phyloP scores from a whole-genome alignment of 2,797 vertebrate genomes.

The Liparis tanakae region DNA sequence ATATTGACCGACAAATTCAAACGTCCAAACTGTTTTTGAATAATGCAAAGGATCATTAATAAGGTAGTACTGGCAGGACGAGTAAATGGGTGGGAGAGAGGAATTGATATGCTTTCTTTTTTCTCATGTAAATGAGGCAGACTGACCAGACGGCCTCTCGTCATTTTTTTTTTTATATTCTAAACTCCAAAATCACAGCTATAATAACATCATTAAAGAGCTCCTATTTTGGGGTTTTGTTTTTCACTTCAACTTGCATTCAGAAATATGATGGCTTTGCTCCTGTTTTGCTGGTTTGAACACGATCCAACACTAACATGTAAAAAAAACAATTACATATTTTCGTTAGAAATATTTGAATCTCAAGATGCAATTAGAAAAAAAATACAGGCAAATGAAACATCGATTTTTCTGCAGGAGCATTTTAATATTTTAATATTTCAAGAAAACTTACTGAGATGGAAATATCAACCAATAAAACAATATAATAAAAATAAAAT shows the following conservation, averaged over 20 bases:
- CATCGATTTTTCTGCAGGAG: conserved; percentile 26
- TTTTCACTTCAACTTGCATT: conserved; percentile 22
- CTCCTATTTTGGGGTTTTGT: conserved; percentile 11
- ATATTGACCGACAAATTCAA: conserved; percentile 61
- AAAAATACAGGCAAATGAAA: conserved; percentile 17
- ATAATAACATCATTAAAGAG: conserved; percentile 38
- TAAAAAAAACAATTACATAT: conserved; percentile 36
- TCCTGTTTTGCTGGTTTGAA: conserved; percentile 25
- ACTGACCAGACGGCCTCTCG: conserved; percentile 76
- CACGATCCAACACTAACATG: conserved; percentile 14
- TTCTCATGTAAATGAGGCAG: conserved; percentile 76
- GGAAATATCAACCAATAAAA: conserved; percentile 14
- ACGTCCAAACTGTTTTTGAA: conserved; percentile 70
- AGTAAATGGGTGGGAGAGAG: conserved; percentile 63
- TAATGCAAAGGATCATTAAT: conserved; percentile 76
- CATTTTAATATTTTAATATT: conserved; percentile 57
- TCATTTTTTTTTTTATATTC: conserved; percentile 55
- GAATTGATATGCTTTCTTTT: conserved; percentile 71
- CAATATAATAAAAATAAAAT: conserved; percentile 6
- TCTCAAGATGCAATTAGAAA: conserved; percentile 10
- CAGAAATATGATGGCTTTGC: conserved; percentile 34
- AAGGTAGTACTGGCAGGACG: conserved; percentile 63
- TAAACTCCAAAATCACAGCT: conserved; percentile 57
- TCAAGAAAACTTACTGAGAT: conserved; percentile 16
- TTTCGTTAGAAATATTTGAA: conserved; percentile 39